These are phyloP conservation scores for Sylvia atricapilla DNA, from an alignment of 2,113 vertebrate genomes.

Conservation along the genomic window DNA sequence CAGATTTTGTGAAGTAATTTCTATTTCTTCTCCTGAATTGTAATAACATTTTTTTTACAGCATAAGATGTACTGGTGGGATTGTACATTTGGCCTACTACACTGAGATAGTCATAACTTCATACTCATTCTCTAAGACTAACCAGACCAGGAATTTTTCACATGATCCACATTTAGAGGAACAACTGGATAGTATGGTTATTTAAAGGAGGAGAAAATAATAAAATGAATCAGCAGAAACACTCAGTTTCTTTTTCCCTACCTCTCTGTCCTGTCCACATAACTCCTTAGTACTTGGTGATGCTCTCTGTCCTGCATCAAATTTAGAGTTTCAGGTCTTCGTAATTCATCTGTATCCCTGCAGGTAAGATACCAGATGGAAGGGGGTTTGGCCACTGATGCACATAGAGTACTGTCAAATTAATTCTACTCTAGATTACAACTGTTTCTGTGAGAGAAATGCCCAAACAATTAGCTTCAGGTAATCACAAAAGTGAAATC, in stretches of 20 bases:
- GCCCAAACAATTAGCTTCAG: not conserved
- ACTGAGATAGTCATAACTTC: not conserved
- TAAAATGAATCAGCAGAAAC: not conserved
- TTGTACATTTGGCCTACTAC: not conserved
- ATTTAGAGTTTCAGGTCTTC: conserved; percentile 60
- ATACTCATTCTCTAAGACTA: not conserved
- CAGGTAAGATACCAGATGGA: conserved; percentile 26
- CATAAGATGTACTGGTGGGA: not conserved
- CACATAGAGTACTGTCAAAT: not conserved
- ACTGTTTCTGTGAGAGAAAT: not conserved
- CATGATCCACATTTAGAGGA: not conserved
- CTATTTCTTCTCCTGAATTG: not conserved
- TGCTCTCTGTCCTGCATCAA: conserved; percentile 60
- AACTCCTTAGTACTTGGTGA: conserved; percentile 49
- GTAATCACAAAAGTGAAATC: not conserved
- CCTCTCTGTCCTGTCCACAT: conserved; percentile 51
- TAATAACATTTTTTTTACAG: not conserved
- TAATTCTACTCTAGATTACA: not conserved
- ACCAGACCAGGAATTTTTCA: not conserved
- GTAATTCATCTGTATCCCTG: conserved; percentile 59
- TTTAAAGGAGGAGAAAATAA: not conserved
- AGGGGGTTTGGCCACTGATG: not conserved
- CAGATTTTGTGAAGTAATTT: not conserved
- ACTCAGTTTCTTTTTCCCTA: not conserved
- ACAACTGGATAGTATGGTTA: not conserved